Evolutionary conservation across 1,140 invertebrate species (phyloP).

Genomic region (Leptinotarsa undecemlineata): DNA sequence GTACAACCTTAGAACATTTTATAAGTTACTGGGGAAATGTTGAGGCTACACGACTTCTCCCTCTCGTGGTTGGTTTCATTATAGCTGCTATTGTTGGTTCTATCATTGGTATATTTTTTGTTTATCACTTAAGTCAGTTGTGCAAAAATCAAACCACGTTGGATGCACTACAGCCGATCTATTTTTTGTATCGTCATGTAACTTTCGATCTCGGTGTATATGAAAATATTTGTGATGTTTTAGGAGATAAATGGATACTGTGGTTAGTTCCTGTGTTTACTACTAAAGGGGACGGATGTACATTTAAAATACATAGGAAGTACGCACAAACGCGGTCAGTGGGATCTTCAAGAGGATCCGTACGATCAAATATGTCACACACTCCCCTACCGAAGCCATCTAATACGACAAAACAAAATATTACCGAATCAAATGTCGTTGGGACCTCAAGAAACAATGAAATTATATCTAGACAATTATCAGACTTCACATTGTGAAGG

Average conservation of each 20-base stretch:
- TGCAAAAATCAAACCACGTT: neutral
- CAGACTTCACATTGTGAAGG: too few relatives aligned
- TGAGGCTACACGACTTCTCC: neutral
- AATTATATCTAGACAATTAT: too few relatives aligned
- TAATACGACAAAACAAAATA: too few relatives aligned
- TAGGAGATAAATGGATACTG: conserved; percentile 1
- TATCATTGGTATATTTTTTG: neutral
- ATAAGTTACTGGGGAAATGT: neutral
- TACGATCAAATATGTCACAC: too few relatives aligned
- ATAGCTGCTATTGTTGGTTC: neutral
- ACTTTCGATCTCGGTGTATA: neutral
- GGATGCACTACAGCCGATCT: neutral
- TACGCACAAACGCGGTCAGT: too few relatives aligned
- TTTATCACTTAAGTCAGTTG: neutral
- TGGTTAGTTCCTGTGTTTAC: neutral
- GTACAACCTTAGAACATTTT: neutral
- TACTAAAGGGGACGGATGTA: conserved; percentile 1
- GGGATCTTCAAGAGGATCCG: too few relatives aligned
- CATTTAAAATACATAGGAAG: neutral
- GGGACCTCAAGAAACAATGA: too few relatives aligned
- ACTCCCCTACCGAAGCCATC: too few relatives aligned
- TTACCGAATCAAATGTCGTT: too few relatives aligned
- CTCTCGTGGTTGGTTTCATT: neutral
- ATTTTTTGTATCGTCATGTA: neutral
- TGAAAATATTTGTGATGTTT: neutral